These are phyloP conservation scores for Capreolus pygargus DNA, from an alignment of 2,113 vertebrate species.

Conservation along the genomic window DNA sequence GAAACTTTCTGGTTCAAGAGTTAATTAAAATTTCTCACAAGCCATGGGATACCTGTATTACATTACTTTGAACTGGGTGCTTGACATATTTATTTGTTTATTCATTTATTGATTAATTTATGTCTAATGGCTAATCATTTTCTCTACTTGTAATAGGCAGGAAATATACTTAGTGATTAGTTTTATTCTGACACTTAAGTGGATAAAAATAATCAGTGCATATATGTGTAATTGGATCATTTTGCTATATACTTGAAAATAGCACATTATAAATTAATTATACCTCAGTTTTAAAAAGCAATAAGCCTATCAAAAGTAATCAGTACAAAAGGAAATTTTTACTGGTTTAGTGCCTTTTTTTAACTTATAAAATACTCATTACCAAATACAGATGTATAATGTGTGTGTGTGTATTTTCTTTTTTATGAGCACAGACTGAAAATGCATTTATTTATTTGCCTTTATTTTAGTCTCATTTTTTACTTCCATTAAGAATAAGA, in stretches of 20 bases:
- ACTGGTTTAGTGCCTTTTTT: neutral
- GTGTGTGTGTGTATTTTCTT: neutral
- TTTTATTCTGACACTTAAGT: slow-evolving; percentile 1
- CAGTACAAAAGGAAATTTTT: neutral
- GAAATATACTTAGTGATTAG: neutral
- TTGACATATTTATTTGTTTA: neutral
- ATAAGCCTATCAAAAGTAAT: neutral
- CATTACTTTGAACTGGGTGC: neutral
- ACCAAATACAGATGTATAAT: neutral
- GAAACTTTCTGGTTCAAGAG: neutral
- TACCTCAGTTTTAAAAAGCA: neutral
- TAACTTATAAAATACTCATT: neutral
- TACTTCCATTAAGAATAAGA: neutral
- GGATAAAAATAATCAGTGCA: neutral
- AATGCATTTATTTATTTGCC: neutral
- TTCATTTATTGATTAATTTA: neutral
- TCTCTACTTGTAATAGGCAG: neutral
- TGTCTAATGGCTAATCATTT: slow-evolving; percentile 2
- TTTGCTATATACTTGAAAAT: neutral
- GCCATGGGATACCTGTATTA: neutral
- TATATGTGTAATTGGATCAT: neutral
- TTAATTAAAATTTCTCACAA: neutral
- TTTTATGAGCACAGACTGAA: neutral
- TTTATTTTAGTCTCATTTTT: neutral
- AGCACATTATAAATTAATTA: neutral